These are phyloP conservation scores for Tethya wilhelma DNA, from an alignment of 37 sponge, comb jelly and placozoan genomes.

Conservation along the genomic window DNA sequence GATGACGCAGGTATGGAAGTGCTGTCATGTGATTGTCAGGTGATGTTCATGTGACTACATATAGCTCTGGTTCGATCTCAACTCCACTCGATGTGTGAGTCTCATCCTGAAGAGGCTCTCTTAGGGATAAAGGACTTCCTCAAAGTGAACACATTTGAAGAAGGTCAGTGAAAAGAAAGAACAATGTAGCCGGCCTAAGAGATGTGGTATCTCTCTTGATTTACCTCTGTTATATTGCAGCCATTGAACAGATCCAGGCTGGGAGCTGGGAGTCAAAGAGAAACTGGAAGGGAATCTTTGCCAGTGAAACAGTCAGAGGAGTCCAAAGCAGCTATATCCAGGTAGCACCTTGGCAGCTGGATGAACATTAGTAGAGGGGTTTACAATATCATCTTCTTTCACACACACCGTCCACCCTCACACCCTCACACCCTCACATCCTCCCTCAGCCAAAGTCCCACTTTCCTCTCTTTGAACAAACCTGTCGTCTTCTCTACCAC, in stretches of 20 bases:
- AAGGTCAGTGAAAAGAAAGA: too few species aligned
- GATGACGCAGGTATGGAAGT: neutral
- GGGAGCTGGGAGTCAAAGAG: slow-evolving; percentile 27
- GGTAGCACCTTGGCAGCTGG: neutral
- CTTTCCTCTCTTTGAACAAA: slow-evolving; percentile 61
- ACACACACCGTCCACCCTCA: neutral
- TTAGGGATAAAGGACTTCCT: slow-evolving; percentile 54
- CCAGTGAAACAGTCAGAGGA: slow-evolving; percentile 7
- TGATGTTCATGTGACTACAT: neutral
- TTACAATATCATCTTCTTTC: neutral
- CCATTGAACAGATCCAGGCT: slow-evolving; percentile 36
- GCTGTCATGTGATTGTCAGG: neutral
- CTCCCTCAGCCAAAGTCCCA: too few species aligned
- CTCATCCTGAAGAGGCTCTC: slow-evolving; percentile 42
- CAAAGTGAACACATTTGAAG: too few species aligned
- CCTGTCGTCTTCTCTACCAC: slow-evolving; percentile 66
- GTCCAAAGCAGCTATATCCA: slow-evolving; percentile 13
- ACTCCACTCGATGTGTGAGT: slow-evolving; percentile 33
- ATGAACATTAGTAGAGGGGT: too few species aligned
- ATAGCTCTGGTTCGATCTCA: slow-evolving; percentile 10
- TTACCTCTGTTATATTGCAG: too few species aligned
- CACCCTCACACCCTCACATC: too few species aligned
- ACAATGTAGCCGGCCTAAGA: too few species aligned
- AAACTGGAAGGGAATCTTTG: slow-evolving; percentile 53
- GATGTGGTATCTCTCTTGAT: too few species aligned